Percentiles rank a stretch among this genome's conserved stretches.
phyloP scores from a whole-genome alignment of 1,140 invertebrate species.

The Microplitis mediator region DNA sequence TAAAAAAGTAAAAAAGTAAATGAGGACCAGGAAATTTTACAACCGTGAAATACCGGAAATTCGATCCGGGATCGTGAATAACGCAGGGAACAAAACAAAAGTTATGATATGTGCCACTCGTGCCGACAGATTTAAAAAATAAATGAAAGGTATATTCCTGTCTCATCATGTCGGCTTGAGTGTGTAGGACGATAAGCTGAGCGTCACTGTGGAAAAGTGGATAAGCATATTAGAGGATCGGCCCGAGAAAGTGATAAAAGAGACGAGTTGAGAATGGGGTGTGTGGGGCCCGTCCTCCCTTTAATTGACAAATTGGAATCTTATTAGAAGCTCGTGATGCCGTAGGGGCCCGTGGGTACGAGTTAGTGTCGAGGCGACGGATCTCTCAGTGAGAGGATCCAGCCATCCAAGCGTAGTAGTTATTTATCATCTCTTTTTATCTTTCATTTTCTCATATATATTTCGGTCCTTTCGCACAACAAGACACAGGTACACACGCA shows the following conservation, averaged over 20 bases:
- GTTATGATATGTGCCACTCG: slow-evolving; percentile 36
- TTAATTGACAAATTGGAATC: slow-evolving; percentile 75
- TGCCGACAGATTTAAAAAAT: slow-evolving; percentile 23
- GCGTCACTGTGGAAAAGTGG: slow-evolving; percentile 21
- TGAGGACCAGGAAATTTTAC: slow-evolving; percentile 27
- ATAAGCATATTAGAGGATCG: slow-evolving; percentile 13
- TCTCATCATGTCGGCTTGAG: too few species aligned
- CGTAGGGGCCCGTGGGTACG: slow-evolving; percentile 23
- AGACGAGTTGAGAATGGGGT: slow-evolving; percentile 28
- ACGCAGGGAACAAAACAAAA: slow-evolving; percentile 22
- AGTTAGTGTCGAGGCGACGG: slow-evolving; percentile 29
- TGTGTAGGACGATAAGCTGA: slow-evolving; percentile 10
- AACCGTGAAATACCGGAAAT: slow-evolving; percentile 32
- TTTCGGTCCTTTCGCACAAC: not conserved
- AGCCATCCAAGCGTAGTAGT: not conserved
- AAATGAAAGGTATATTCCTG: slow-evolving; percentile 35
- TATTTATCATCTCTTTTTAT: slow-evolving; percentile 17
- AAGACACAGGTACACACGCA: too few species aligned
- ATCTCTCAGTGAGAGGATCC: slow-evolving; percentile 18
- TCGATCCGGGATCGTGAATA: slow-evolving; percentile 23
- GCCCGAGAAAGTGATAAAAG: not conserved
- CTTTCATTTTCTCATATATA: not conserved
- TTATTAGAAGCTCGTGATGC: slow-evolving; percentile 64
- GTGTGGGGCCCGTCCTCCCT: slow-evolving; percentile 51
- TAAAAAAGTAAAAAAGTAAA: slow-evolving; percentile 9